phyloP scores from a whole-genome alignment of 2,797 vertebrate genomes.

The Hippopotamyrus pictus region DNA sequence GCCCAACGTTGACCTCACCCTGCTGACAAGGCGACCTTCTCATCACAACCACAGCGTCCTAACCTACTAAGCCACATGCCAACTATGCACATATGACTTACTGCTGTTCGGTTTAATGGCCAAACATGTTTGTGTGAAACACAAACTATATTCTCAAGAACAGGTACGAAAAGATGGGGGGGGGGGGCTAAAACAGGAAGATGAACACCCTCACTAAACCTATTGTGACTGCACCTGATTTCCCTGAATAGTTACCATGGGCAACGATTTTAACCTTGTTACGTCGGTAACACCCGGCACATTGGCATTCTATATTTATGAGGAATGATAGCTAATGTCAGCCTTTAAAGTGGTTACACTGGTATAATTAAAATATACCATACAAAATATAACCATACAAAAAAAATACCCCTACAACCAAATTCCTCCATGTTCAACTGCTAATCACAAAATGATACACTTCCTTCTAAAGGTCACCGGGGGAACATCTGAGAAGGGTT shows the following conservation, averaged over 20 bases:
- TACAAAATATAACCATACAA: not conserved
- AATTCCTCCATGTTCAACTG: not conserved
- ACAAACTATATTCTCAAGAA: not conserved
- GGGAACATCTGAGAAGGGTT: not conserved
- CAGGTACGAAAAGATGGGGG: not conserved
- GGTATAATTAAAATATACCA: not conserved
- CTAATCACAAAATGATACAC: not conserved
- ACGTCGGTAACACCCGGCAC: not conserved
- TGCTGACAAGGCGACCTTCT: not conserved
- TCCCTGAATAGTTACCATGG: not conserved
- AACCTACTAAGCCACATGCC: not conserved
- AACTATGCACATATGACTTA: not conserved
- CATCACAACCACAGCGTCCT: not conserved
- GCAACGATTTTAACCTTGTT: not conserved
- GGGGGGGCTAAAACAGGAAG: not conserved
- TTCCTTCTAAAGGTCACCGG: not conserved
- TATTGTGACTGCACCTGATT: not conserved
- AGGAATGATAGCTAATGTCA: not conserved
- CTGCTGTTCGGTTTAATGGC: not conserved
- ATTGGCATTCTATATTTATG: not conserved
- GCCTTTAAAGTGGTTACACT: not conserved
- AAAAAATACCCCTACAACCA: not conserved
- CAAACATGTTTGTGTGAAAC: not conserved
- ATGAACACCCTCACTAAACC: not conserved
- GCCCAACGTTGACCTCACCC: not conserved